Percentiles rank a stretch among this genome's conserved stretches.
Evolutionary conservation across 2,797 vertebrate genomes (phyloP).

Genomic region (Hephaestus fuliginosus): DNA sequence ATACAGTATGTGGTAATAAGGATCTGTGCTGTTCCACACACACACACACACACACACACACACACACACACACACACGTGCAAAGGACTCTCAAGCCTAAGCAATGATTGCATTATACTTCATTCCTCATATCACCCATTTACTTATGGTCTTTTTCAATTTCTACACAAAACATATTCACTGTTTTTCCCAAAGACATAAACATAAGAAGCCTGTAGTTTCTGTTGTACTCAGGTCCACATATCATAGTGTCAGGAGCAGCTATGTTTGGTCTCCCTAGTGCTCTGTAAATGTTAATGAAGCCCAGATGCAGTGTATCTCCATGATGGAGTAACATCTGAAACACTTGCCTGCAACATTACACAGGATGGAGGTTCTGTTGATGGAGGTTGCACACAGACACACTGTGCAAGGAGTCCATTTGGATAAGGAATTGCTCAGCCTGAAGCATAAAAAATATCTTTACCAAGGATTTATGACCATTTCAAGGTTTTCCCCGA

Average conservation of each 20-base stretch:
- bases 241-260: not conserved
- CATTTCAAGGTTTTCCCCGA: slow-evolving; percentile 31
- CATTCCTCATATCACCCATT: slow-evolving; percentile 1
- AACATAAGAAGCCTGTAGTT: not conserved
- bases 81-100: not conserved
- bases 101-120: slow-evolving; percentile 12
- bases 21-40: not conserved
- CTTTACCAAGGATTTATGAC: slow-evolving; percentile 71
- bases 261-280: slow-evolving; percentile 5
- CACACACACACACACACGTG: not conserved
- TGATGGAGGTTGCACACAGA: slow-evolving; percentile 4
- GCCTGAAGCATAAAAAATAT: slow-evolving; percentile 58
- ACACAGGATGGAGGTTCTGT: slow-evolving; percentile 46
- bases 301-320: not conserved
- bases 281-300: slow-evolving; percentile 35
- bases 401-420: too few species aligned
- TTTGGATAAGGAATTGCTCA: slow-evolving; percentile 53
- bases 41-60: not conserved
- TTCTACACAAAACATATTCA: not conserved
- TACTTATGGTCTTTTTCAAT: not conserved
- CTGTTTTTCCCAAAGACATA: not conserved
- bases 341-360: slow-evolving; percentile 27
- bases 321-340: slow-evolving; percentile 14
- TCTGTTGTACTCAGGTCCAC: not conserved
- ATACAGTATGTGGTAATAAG: not conserved